Percentiles rank a stretch among this genome's conserved stretches.
Evolutionary conservation across 2,797 vertebrate species (phyloP).

Genomic region (Trichosurus vulpecula): DNA sequence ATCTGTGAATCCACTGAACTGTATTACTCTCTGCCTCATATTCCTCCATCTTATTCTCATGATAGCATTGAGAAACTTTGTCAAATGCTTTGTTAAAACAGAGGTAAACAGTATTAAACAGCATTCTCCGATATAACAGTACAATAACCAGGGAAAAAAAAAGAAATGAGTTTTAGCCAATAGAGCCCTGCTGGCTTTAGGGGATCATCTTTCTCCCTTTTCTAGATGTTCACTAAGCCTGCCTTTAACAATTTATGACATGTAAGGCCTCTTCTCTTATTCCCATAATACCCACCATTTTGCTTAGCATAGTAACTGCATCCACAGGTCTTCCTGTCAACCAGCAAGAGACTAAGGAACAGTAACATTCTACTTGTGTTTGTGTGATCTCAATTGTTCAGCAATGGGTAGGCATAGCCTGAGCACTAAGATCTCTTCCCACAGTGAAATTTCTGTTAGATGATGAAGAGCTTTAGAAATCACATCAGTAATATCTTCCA

Average conservation of each 20-base stretch:
- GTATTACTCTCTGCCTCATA: not conserved
- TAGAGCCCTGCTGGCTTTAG: not conserved
- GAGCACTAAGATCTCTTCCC: constrained; percentile 56
- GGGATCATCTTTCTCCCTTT: not conserved
- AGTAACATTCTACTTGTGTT: not conserved
- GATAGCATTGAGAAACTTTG: not conserved
- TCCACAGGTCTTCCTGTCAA: constrained; percentile 25
- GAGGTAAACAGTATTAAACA: not conserved
- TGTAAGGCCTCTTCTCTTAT: constrained; percentile 30
- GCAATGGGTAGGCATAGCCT: constrained; percentile 56
- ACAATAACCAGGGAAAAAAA: not conserved
- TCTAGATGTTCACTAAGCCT: not conserved
- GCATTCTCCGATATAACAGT: not conserved
- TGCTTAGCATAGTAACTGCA: constrained; percentile 54
- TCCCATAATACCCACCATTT: constrained; percentile 58
- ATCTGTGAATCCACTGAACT: not conserved
- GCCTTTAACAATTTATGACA: not conserved
- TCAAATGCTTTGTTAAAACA: not conserved
- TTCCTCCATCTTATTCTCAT: not conserved
- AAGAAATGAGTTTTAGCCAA: not conserved
- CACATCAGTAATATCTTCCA: constrained; percentile 70
- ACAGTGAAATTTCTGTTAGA: constrained; percentile 62
- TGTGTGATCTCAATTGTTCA: constrained; percentile 47
- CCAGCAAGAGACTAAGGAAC: constrained; percentile 41
- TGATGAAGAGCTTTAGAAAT: constrained; percentile 71